Evolutionary conservation across 2,888 invertebrate species (phyloP).

Genomic region (Hololepta plana): DNA sequence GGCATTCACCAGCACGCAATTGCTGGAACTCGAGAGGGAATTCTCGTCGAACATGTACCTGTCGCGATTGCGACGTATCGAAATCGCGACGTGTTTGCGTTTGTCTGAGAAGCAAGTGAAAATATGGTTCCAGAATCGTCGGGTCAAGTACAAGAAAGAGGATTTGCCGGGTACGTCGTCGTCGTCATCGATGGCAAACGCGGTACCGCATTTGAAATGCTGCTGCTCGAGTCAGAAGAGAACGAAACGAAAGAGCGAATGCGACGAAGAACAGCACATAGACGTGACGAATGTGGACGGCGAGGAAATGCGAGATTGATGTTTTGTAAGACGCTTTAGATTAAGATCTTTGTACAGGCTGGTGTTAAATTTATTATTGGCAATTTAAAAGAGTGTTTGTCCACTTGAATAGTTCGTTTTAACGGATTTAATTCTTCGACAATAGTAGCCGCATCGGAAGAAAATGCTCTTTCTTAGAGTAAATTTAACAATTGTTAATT

Average conservation of each 20-base stretch:
- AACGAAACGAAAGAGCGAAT: slow-evolving; percentile 9
- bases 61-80: slow-evolving; percentile 72
- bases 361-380: neutral
- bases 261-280: slow-evolving; percentile 24
- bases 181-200: slow-evolving; percentile 5
- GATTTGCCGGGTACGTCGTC: slow-evolving; percentile 34
- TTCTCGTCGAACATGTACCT: slow-evolving; percentile 83
- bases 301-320: slow-evolving; percentile 6
- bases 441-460: too few relatives aligned
- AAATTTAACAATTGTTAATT: too few relatives aligned
- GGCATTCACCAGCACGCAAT: slow-evolving; percentile 80
- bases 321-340: slow-evolving; percentile 7
- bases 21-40: slow-evolving; percentile 74
- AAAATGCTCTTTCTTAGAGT: too few relatives aligned
- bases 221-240: slow-evolving; percentile 23
- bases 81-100: slow-evolving; percentile 76
- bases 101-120: slow-evolving; percentile 91
- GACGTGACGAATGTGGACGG: slow-evolving; percentile 24
- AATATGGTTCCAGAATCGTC: slow-evolving; percentile 87
- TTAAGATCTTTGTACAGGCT: slow-evolving; percentile 6
- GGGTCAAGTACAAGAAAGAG: slow-evolving; percentile 88
- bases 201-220: slow-evolving; percentile 21
- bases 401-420: too few relatives aligned
- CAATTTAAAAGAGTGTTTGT: too few relatives aligned
- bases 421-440: too few relatives aligned